Evolutionary conservation across 1,140 invertebrate species (phyloP), one percentile per base, ranked within the genome.

Genomic region (Gryllus bimaculatus): DNA sequence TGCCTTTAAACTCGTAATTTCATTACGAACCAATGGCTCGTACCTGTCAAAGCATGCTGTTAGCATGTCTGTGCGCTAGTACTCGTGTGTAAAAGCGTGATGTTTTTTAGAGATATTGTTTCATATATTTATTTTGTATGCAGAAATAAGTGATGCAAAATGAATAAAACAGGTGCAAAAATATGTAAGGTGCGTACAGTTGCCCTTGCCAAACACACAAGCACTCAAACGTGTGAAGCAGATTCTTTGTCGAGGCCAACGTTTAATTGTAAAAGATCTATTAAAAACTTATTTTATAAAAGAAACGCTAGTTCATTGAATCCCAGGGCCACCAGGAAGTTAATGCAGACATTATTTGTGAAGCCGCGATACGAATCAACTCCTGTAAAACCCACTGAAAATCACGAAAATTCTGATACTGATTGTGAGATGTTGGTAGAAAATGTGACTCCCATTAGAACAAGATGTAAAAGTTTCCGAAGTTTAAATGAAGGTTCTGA

Each of bases 361-460:
- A 66, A 66, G 18, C 54, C 54, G 2, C 1, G 54, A 18, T 66
- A 13, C 18, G 54, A 66, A 66, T 66, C 54, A 2, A 66, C 54
- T 66, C 54, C 54, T 66, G 54, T 13, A 66, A 66, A 18, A 66
- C 10, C 10, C 10, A 66, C 18, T 7, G 10, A 66, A 13, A 66
- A 66, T 18, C 10, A 66, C 18, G 10, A 66, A 66, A 18, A 66
- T 66, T 66, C 54, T 66, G 54, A 66, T 66, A 13, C 54, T 13
- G 8, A 76, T 39, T 76, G 26, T 77, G 48, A 77, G 18, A 48
- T 8, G 8, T n/a, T 54, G 8, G 20, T 54, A 48, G 47, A 54
- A 77, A 49, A 77, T 49, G 12, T 77, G 47, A 77, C 76, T 10
- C 76, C 76, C 15, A 39, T 77, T 77, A 39, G 26, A 39, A 39